Evolutionary conservation across 2,113 vertebrate species (phyloP), one percentile per base, ranked within the genome.

Genomic region (Rhizomys pruinosus): DNA sequence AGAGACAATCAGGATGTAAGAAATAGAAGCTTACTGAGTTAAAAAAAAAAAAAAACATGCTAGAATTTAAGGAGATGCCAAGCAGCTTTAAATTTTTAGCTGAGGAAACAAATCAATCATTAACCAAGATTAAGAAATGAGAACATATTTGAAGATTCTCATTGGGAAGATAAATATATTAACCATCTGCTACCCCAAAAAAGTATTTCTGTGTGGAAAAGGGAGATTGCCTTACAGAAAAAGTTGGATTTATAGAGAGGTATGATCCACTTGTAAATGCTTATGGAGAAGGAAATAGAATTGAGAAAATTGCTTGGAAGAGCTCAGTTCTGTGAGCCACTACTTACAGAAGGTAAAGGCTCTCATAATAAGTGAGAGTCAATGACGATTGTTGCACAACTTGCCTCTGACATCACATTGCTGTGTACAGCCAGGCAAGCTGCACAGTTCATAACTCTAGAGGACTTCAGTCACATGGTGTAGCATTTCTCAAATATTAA

Each of bases 51-150:
- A 91, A 76, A 39, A 4, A 19, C 55, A 23, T 89, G 47, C n/a
- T n/a, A 89, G 86, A 96, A 94, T 92, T 64, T 44, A 34, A 61
- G 84, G 27, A 34, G 37, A 73, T 96, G 64, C 15, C 64, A 97
- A 69, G 17, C 23, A 88, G 34, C 59, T 93, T 78, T 72, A 92
- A 94, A 92, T 85, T 89, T 95, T 29, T 29, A 84, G 66, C 32
- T 80, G 91, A 86, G 74, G 91, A 96, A 97, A 78, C 25, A 78
- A 87, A 44, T 55, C 90, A 78, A 84, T 84, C 95, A 42, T 93
- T 97, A 90, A 96, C 42, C 76, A 89, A 87, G 72, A 87, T 76
- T 96, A 96, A 91, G 66, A 94, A 90, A 63, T 73, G 84, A 97
- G 77, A 89, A 71, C 42, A 7, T 95, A 57, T 84, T 96, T 96